Evolutionary conservation across 2,113 vertebrate species (phyloP).

Genomic region (Suricata suricatta): DNA sequence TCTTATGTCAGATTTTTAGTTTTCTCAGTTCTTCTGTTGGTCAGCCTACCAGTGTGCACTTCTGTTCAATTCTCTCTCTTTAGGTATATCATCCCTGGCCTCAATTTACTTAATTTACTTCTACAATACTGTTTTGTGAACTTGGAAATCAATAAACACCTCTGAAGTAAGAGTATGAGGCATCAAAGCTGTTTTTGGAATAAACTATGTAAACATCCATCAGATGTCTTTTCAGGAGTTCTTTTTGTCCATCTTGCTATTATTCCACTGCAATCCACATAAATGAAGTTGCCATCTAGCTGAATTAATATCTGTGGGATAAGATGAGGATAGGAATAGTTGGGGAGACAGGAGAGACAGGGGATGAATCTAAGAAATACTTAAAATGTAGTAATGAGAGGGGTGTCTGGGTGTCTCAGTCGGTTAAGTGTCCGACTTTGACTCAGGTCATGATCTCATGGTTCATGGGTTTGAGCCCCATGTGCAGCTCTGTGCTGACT

Average conservation of each 20-base stretch:
- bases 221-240: not conserved
- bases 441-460: no score
- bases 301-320: conserved; percentile 18
- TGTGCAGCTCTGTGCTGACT: no score
- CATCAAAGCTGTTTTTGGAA: not conserved
- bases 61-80: not conserved
- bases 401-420: no score
- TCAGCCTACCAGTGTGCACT: not conserved
- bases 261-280: not conserved
- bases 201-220: not conserved
- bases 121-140: not conserved
- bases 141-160: not conserved
- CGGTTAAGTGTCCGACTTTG: no score
- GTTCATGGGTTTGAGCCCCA: no score
- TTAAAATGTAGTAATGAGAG: not conserved
- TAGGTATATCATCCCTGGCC: not conserved
- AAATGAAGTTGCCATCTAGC: not conserved
- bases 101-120: not conserved
- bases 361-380: not conserved
- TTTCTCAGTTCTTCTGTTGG: not conserved
- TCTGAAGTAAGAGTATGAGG: not conserved
- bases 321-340: not conserved
- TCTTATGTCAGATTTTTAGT: not conserved
- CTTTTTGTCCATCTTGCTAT: not conserved
- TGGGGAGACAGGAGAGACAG: not conserved